Evolutionary conservation across 2,888 invertebrate genomes (phyloP).

Genomic region (Leptopilina syphax): DNA sequence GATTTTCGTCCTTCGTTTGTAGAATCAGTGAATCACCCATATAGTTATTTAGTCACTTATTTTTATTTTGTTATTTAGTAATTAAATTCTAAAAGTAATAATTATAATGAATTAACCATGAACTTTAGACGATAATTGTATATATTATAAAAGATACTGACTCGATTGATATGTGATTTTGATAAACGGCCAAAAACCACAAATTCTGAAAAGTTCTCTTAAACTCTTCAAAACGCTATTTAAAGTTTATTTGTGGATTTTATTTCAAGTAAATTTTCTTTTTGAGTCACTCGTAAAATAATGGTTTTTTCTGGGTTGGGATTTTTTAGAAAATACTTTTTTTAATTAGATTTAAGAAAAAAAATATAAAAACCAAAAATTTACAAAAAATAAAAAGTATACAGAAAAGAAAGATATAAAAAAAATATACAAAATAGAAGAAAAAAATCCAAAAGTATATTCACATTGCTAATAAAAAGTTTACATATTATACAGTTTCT

Average conservation of each 20-base stretch:
- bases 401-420: background rate
- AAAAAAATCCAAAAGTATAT: too few species aligned
- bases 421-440: background rate
- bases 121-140: slow-evolving; percentile 8
- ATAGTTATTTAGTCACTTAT: background rate
- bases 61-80: background rate
- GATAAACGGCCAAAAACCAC: slow-evolving; percentile 57
- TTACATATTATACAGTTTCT: too few species aligned
- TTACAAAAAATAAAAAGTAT: background rate
- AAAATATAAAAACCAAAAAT: background rate
- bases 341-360: background rate
- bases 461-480: too few species aligned
- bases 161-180: slow-evolving; percentile 51
- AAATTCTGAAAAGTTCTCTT: slow-evolving; percentile 33
- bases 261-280: background rate
- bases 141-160: slow-evolving; percentile 29
- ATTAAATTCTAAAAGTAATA: too few species aligned
- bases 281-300: background rate
- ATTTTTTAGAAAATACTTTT: background rate
- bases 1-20: too few species aligned
- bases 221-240: slow-evolving; percentile 44
- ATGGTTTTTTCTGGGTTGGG: background rate
- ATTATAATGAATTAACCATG: too few species aligned
- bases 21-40: too few species aligned
- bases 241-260: slow-evolving; percentile 5